phyloP scores from a whole-genome alignment of 2,113 vertebrate species.

The Coreoperca whiteheadi region DNA sequence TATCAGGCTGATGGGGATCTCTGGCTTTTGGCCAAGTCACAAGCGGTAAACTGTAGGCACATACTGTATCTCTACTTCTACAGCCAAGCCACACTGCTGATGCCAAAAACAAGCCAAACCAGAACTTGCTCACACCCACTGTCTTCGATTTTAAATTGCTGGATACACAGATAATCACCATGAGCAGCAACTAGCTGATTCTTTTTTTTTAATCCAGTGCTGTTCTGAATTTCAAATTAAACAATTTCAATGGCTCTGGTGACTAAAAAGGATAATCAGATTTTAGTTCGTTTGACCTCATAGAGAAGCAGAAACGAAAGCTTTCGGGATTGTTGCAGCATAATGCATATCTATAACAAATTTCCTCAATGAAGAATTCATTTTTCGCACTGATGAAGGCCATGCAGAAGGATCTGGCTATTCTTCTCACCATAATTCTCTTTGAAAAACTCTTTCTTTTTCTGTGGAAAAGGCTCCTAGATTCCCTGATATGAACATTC shows the following conservation, averaged over 20 bases:
- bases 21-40: slow-evolving; percentile 73
- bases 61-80: slow-evolving; percentile 52
- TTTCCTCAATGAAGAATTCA: slow-evolving; percentile 64
- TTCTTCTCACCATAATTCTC: slow-evolving; percentile 30
- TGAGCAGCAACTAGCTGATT: slow-evolving; percentile 33
- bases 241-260: slow-evolving; percentile 44
- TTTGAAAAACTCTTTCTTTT: slow-evolving; percentile 43
- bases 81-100: slow-evolving; percentile 21
- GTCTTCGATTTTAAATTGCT: slow-evolving; percentile 7
- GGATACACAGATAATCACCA: not conserved
- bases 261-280: slow-evolving; percentile 61
- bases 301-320: slow-evolving; percentile 60
- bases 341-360: slow-evolving; percentile 74
- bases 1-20: slow-evolving; percentile 79
- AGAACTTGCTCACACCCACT: not conserved
- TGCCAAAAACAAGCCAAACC: slow-evolving; percentile 29
- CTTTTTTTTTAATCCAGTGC: slow-evolving; percentile 17
- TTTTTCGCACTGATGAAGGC: slow-evolving; percentile 70
- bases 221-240: slow-evolving; percentile 51
- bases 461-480: not conserved
- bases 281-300: slow-evolving; percentile 62
- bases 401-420: slow-evolving; percentile 38
- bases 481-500: no score
- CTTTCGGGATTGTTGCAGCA: slow-evolving; percentile 56
- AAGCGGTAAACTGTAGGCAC: slow-evolving; percentile 18